Conservation (phyloP, 2,113 vertebrate species). For the Paratilapia polleni region DNA sequence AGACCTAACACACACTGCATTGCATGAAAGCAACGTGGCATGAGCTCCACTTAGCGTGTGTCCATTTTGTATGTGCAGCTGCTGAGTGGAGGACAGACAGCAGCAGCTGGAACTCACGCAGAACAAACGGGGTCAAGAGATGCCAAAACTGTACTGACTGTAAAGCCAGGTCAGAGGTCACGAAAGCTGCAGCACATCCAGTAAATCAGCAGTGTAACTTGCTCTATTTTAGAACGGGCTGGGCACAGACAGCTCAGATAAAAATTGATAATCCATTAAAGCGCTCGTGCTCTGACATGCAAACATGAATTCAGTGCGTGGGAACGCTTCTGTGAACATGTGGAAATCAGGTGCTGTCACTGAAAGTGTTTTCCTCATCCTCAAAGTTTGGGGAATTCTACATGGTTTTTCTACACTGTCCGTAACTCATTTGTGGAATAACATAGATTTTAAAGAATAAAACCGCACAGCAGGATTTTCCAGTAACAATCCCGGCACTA, state of each 20-base stretch:
- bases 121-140: conserved; percentile 71
- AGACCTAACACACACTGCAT: rapidly evolving
- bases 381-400: neutral
- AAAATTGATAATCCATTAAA: neutral
- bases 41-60: neutral
- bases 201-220: neutral
- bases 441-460: neutral
- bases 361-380: neutral
- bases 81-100: conserved; percentile 58
- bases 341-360: rapidly evolving
- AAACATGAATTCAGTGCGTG: neutral
- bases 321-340: neutral
- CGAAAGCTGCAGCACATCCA: conserved; percentile 19
- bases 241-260: neutral
- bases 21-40: neutral
- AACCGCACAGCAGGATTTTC: rapidly evolving
- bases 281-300: neutral
- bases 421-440: neutral
- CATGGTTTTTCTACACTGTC: neutral
- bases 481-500: neutral
- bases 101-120: conserved; percentile 68
- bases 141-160: conserved; percentile 68
- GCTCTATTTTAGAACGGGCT: conserved; percentile 46
- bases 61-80: neutral
- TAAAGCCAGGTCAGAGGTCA: conserved; percentile 71